Base-by-base conservation (phyloP, 1,140 invertebrate species). In the Coenobita brevimanus region DNA sequence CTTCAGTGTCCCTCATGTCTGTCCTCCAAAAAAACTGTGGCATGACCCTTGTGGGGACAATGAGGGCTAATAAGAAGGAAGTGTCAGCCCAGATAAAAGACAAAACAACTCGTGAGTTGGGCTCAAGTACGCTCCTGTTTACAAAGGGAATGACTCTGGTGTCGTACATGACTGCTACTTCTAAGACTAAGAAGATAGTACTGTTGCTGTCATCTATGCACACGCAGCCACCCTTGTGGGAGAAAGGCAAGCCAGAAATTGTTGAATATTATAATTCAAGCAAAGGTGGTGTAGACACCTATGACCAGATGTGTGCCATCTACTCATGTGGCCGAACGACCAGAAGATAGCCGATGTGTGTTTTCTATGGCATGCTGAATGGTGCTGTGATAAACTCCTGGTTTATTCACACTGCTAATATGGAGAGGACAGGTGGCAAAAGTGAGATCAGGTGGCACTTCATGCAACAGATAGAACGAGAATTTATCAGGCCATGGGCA, bases 281-380 rank as follows among this genome's bases (percentile, higher is more conserved):
- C 64, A 69, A 69, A 27, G 64, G 64, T 69, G 64, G 17, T 1
- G 71, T 75, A 8, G 38, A 38, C 36, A 8, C 38, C 13, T 75
- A 17, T 30, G 4, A 75, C 24, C 30, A 33, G 43, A 41, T 75
- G 3, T 69, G 64, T 69, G 0, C 15, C 30, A 13, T 24, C 30
- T 69, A 27, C 15, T 27, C 27, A 21, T 36, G 71, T 2, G 13
- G 15, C 64, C n/a, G 64, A 30, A 69, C n/a, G 27, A 69, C 1
- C 10, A 38, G 30, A 17, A 33, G 71, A 24, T 75, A 38, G 71
- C 30, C 71, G 30, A 0, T 75, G 71, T 75, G 38, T 24, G 10
- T 75, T 17, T 75, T 75, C 17, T 75, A 75, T 41, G 71, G 71
- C 38, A 75, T 75, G 1, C 2, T 75, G 27, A 75, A 75, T 38